A percentile compares a stretch with the other conserved stretches of the same genome.
Evolutionary conservation across 2,113 vertebrate species (phyloP).

Genomic region (Aplodontia rufa): DNA sequence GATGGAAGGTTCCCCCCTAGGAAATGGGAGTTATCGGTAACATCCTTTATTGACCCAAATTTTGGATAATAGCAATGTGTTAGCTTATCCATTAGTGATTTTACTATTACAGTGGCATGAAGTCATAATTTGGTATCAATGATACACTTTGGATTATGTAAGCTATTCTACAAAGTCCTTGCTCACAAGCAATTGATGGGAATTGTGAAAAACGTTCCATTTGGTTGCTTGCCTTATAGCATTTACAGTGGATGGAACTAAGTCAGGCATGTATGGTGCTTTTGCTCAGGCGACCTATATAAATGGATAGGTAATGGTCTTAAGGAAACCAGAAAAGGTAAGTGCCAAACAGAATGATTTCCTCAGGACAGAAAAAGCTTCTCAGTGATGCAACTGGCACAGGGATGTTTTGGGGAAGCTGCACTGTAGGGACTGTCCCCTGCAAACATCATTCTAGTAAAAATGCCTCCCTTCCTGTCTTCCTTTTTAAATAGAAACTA

Average conservation of each 20-base stretch:
- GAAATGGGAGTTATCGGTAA: not conserved
- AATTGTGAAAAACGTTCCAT: not conserved
- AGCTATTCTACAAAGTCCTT: conserved; percentile 14
- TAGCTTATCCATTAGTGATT: not conserved
- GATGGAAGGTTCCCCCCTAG: conserved; percentile 8
- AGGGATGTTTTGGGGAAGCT: not conserved
- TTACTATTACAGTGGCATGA: conserved; percentile 16
- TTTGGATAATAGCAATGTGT: conserved; percentile 16
- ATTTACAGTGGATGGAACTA: not conserved
- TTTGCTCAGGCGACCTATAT: not conserved
- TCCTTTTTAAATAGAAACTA: not conserved
- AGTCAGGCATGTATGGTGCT: not conserved
- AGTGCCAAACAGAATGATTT: not conserved
- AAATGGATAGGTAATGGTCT: not conserved
- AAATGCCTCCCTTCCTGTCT: not conserved
- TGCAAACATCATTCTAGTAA: not conserved
- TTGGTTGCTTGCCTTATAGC: not conserved
- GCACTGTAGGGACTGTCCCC: not conserved
- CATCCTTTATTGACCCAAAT: not conserved
- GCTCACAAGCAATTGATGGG: not conserved
- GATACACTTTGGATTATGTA: not conserved
- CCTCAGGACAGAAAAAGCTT: not conserved
- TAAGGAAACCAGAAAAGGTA: not conserved
- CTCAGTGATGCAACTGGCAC: not conserved
- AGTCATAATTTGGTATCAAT: conserved; percentile 13